These are phyloP conservation scores for Agonopterix heracliana DNA, from an alignment of 2,888 invertebrate genomes.

Conservation along the genomic window DNA sequence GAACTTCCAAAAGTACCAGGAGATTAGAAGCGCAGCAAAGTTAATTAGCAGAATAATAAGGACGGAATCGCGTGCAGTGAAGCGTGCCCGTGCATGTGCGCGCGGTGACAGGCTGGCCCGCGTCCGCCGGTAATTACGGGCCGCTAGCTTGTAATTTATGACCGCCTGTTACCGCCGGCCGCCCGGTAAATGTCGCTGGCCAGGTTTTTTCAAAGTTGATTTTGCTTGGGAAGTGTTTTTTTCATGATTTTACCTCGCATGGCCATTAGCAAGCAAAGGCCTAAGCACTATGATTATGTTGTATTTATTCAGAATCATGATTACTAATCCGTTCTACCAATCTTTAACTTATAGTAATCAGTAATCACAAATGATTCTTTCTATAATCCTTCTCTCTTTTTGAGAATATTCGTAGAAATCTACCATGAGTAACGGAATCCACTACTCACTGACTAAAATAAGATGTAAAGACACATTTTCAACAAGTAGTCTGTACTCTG, in stretches of 20 bases:
- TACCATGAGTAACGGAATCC: too few relatives aligned
- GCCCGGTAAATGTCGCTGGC: conserved; percentile 39
- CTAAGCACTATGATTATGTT: too few relatives aligned
- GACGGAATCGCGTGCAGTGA: conserved; percentile 9
- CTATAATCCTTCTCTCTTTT: too few relatives aligned
- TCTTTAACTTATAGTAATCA: too few relatives aligned
- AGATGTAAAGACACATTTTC: conserved; percentile 11
- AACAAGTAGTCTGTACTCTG: conserved; percentile 19
- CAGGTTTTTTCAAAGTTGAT: conserved; percentile 14
- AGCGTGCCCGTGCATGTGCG: conserved; percentile 6
- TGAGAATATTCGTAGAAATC: too few relatives aligned
- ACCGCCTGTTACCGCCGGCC: conserved; percentile 44
- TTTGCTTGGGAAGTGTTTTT: conserved; percentile 11
- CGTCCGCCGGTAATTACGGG: conserved; percentile 8
- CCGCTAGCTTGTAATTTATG: conserved; percentile 50
- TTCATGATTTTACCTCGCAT: neutral
- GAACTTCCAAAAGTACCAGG: conserved; percentile 7
- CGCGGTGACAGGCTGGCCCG: conserved; percentile 5
- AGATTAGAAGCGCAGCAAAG: conserved; percentile 1
- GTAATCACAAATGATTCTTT: too few relatives aligned
- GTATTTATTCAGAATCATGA: too few relatives aligned
- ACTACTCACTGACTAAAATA: too few relatives aligned
- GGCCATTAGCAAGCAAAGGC: too few relatives aligned
- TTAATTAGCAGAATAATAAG: conserved; percentile 2
- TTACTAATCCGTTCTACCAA: too few relatives aligned